A percentile compares a stretch with the other conserved stretches of the same genome.
phyloP scores from a whole-genome alignment of 2,888 invertebrate species.

The Drosophila maculinotata region DNA sequence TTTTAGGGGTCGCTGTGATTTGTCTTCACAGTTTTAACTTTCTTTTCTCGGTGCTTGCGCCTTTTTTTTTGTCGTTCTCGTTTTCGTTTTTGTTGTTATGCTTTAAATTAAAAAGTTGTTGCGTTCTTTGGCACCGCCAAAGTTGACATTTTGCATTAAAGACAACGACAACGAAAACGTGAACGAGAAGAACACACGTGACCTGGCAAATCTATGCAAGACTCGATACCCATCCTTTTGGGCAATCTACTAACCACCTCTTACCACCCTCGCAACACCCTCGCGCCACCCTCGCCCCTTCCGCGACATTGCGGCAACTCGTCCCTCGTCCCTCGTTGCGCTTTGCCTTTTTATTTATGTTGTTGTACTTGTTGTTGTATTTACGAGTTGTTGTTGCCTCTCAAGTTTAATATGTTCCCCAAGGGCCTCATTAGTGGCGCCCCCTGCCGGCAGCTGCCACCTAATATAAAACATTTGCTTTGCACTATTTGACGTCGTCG shows the following conservation, averaged over 20 bases:
- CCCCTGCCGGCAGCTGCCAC: slow-evolving; percentile 63
- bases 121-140: slow-evolving; percentile 33
- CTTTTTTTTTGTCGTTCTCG: slow-evolving; percentile 1
- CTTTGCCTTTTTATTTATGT: slow-evolving; percentile 20
- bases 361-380: slow-evolving; percentile 5
- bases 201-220: slow-evolving; percentile 37
- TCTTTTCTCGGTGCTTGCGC: slow-evolving; percentile 3
- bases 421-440: slow-evolving; percentile 78
- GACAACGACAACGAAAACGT: slow-evolving; percentile 9
- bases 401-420: slow-evolving; percentile 78
- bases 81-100: slow-evolving; percentile 19
- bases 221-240: slow-evolving; percentile 23
- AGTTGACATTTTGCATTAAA: slow-evolving; percentile 56
- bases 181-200: slow-evolving; percentile 19
- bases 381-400: slow-evolving; percentile 40
- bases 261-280: slow-evolving; percentile 1
- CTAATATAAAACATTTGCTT: slow-evolving; percentile 74
- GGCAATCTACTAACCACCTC: no score
- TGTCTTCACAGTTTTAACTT: slow-evolving; percentile 45
- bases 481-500: slow-evolving; percentile 70
- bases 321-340: neutral
- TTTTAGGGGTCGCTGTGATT: slow-evolving; percentile 51
- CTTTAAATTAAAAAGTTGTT: slow-evolving; percentile 59
- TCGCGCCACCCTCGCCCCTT: neutral
- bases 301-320: no score